Evolutionary conservation across 2,888 invertebrate genomes (phyloP).

Genomic region (Parnassius mnemosyne): DNA sequence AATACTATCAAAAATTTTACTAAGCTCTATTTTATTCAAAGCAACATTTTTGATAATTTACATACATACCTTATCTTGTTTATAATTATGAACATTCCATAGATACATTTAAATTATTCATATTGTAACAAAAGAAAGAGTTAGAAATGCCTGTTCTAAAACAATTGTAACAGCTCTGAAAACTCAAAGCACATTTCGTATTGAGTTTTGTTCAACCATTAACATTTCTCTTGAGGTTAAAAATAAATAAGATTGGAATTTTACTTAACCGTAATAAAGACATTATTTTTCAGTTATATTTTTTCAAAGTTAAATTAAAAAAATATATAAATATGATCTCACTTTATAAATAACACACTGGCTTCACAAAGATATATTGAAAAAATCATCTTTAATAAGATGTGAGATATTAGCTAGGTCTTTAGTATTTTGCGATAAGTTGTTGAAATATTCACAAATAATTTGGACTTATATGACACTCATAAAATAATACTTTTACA

Average conservation of each 20-base stretch:
- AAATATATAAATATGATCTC: constrained; percentile 48
- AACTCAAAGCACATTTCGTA: not conserved
- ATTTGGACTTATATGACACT: constrained; percentile 29
- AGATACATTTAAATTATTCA: not conserved
- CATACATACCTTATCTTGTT: not conserved
- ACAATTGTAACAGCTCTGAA: not conserved
- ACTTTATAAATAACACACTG: constrained; percentile 44
- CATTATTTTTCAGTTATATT: constrained; percentile 29
- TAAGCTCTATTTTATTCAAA: not conserved
- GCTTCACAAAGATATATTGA: constrained; percentile 29
- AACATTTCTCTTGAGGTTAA: constrained; percentile 15
- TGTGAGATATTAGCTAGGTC: constrained; percentile 17
- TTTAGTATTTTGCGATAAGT: constrained; percentile 3
- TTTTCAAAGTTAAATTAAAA: constrained; percentile 40
- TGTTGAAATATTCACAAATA: constrained; percentile 12
- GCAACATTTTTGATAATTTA: not conserved
- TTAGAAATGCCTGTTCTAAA: not conserved
- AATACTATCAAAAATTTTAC: not conserved
- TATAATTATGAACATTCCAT: not conserved
- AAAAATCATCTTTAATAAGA: constrained; percentile 18
- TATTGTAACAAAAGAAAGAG: not conserved
- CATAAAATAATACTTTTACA: constrained; percentile 39
- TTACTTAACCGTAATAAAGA: constrained; percentile 33
- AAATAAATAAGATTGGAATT: constrained; percentile 36
- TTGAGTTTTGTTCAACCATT: constrained; percentile 16